phyloP scores from a whole-genome alignment of 2,888 invertebrate species.

The Scrobipalpa atriplicella region DNA sequence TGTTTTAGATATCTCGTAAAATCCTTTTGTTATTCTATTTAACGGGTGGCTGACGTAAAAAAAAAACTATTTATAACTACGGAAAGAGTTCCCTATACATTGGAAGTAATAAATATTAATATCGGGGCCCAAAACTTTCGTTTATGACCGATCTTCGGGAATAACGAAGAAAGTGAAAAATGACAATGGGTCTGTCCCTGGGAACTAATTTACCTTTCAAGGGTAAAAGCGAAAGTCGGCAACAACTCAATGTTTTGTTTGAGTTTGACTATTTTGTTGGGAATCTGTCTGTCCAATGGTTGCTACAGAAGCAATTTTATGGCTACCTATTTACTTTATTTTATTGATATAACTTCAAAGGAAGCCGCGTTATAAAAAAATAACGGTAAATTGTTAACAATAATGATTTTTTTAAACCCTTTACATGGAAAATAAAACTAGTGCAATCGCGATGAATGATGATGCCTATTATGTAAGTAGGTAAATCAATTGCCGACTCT shows the following conservation, averaged over 20 bases:
- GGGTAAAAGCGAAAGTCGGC: slow-evolving; percentile 42
- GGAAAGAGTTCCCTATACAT: slow-evolving; percentile 68
- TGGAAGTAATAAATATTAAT: slow-evolving; percentile 76
- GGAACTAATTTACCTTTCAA: slow-evolving; percentile 54
- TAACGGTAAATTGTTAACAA: background rate
- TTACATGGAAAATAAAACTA: too few species aligned
- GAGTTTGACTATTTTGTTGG: slow-evolving; percentile 28
- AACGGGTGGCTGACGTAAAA: slow-evolving; percentile 73
- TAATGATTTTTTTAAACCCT: background rate
- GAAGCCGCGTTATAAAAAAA: background rate
- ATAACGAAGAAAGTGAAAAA: slow-evolving; percentile 52
- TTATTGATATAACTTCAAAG: background rate
- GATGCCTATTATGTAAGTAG: too few species aligned
- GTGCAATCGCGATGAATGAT: too few species aligned
- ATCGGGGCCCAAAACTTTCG: slow-evolving; percentile 64
- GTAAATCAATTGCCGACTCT: too few species aligned
- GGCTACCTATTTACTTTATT: background rate
- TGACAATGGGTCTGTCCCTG: slow-evolving; percentile 50
- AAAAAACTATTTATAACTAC: slow-evolving; percentile 74
- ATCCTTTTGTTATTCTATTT: slow-evolving; percentile 65
- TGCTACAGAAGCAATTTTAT: slow-evolving; percentile 2
- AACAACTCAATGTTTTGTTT: slow-evolving; percentile 40
- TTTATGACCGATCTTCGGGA: slow-evolving; percentile 60
- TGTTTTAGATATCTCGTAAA: slow-evolving; percentile 57
- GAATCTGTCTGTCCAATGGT: slow-evolving; percentile 16